Percentiles rank a stretch among this genome's conserved stretches.
Conservation (phyloP, 2,888 invertebrate species). For the Lamproptera curius region DNA sequence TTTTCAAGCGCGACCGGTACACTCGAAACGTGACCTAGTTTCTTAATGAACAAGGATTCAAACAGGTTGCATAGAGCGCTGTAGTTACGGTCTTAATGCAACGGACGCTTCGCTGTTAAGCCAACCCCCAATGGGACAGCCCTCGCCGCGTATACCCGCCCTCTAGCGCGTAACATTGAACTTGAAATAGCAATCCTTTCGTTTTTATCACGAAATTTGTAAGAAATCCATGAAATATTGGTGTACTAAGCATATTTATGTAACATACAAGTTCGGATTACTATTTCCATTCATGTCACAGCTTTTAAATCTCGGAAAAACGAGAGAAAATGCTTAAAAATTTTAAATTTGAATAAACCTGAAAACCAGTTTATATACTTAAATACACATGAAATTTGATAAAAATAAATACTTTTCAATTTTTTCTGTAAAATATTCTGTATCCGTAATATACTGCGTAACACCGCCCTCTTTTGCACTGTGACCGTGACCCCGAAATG, state of each 20-base stretch:
- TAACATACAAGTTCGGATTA: neutral
- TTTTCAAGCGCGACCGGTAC: too few species aligned
- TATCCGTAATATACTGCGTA: neutral
- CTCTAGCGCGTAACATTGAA: neutral
- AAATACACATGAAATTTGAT: neutral
- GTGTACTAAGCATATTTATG: neutral
- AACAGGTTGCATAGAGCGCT: neutral
- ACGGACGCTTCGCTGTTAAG: neutral
- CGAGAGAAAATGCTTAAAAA: neutral
- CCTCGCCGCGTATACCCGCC: conserved; percentile 4
- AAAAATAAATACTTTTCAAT: neutral
- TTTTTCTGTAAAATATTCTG: neutral
- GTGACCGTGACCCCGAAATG: neutral
- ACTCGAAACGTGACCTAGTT: neutral
- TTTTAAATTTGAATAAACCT: neutral
- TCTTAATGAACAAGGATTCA: neutral
- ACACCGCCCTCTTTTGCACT: neutral
- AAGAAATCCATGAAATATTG: too few species aligned
- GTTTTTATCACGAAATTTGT: neutral
- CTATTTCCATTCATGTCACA: neutral
- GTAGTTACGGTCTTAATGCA: neutral
- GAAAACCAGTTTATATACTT: neutral
- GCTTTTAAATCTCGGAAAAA: neutral
- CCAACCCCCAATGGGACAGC: neutral
- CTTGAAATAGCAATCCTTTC: neutral